Base-by-base conservation (phyloP, 2,888 invertebrate genomes). In the Phorcus lineatus region DNA sequence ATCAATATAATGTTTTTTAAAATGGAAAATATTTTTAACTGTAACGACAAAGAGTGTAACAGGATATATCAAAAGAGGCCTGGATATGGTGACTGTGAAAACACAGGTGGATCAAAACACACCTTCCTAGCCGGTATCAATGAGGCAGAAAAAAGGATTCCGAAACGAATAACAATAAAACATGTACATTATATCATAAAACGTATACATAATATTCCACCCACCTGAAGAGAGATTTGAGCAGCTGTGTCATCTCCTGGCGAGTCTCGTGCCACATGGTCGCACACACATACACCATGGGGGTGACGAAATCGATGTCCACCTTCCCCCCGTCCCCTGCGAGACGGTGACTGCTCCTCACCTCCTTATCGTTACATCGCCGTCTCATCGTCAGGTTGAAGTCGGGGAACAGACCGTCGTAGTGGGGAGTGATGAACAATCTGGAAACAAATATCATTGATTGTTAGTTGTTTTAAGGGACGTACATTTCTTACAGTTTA, bases 211-310 rank as follows among this genome's bases (percentile, higher is more conserved):
- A 36, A 2, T 36, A 36, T 36, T 36, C 2, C 36, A 36, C 79
- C 31, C 83, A 91, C 91, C 90, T 91, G 80, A 93, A 89, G 88
- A 98, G 96, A 80, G 98, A 98, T 93, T 97, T 97, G 84, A 98
- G 95, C 92, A 98, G 96, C 91, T 97, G 90, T n/a, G 90, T 90
- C 90, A 90, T 90, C 85, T 90, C 90, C 82, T 97, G 98, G 93
- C 96, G 96, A 28, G 98, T 99, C 94, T 99, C 99, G 94, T 99
- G 99, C 99, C 99, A 99, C 99, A 99, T 99, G 88, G 99, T 99
- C 75, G 97, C 97, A 93, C 99, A 99, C 57, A 98, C 97, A 92
- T 97, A 99, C 88, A 99, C 98, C 93, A 87, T 88, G 22, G 90
- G 90, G 36, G 86, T 85, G 7, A 86, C 83, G 74, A 85, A 84